A percentile compares a stretch with the other conserved stretches of the same genome.
phyloP scores from a whole-genome alignment of 2,797 vertebrate genomes.

The Myotis myotis region DNA sequence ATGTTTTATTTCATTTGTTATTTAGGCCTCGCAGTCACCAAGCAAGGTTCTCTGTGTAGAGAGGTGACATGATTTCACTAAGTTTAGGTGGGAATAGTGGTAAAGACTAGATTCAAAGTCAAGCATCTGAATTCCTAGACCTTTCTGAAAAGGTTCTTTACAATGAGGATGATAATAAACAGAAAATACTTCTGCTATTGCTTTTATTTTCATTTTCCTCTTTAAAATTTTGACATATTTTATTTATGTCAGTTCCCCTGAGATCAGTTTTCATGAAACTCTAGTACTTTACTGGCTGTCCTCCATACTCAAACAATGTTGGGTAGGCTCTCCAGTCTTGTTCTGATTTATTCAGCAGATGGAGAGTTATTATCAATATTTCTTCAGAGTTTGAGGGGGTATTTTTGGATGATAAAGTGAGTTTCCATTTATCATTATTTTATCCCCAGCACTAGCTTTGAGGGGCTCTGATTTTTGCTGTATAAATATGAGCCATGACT shows the following conservation, averaged over 20 bases:
- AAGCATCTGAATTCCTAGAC: background rate
- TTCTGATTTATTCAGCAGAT: constrained; percentile 78
- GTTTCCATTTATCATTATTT: constrained; percentile 73
- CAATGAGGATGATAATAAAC: constrained; percentile 55
- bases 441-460: constrained; percentile 41
- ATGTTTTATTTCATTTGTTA: background rate
- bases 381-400: constrained; percentile 64
- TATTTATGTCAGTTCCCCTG: constrained; percentile 71
- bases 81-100: background rate
- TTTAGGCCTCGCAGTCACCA: background rate
- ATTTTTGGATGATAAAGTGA: constrained; percentile 71
- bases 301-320: constrained; percentile 61
- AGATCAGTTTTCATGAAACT: constrained; percentile 74
- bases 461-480: constrained; percentile 26
- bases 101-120: background rate
- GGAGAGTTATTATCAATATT: constrained; percentile 69
- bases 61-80: background rate
- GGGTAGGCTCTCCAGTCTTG: constrained; percentile 60
- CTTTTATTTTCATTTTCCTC: constrained; percentile 65
- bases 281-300: constrained; percentile 68
- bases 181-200: constrained; percentile 62
- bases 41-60: background rate
- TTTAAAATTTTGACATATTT: constrained; percentile 67
- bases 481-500: background rate
- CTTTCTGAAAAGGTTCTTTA: constrained; percentile 10